Base-by-base conservation (phyloP, 2,888 invertebrate species). In the Orthosia gothica region DNA sequence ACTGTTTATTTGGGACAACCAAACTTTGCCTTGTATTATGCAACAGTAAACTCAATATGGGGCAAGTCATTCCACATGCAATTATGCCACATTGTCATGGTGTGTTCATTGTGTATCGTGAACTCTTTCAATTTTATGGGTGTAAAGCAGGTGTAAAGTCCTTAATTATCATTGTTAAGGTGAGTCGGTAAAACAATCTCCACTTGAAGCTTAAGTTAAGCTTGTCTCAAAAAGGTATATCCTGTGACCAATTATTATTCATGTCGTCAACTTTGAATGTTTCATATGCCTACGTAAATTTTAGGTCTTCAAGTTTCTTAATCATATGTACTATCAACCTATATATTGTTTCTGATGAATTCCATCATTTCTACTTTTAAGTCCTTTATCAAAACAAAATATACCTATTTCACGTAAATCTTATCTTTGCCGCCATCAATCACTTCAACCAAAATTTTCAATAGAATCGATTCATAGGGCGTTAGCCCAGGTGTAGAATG, bases 401-500 rank as follows among this genome's bases (percentile, higher is more conserved):
- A n/a, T 0, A 5, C 23, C 0, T 26, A 72, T 54, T 61, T 47
- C 49, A 9, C 45, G 45, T 3, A n/a, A 62, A 20, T 57, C 20
- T 49, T 11, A 23, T 32, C 11, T 61, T 64, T 16, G n/a, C 32
- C 61, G 50, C 62, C 70, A 68, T 67, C 64, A 73, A 67, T 70
- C 62, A 70, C 50, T 16, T 71, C 52, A 59, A 50, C 52, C 15
- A 58, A 55, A 7, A 18, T 58, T 58, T 77, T 49, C 47, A 79
- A 69, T 63, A 66, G 52, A 66, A 83, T 65, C 68, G 59, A 79
- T 79, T 70, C 72, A 77, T 78, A 81, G 86, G 84, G 74, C 74
- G 61, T 71, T 77, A 61, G 66, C 82, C 78, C 74, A 77, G 82
- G 76, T 84, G 79, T 84, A 79, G 74, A 79, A 80, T 81, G 58